Percentiles rank a stretch among this genome's conserved stretches.
phyloP scores from a whole-genome alignment of 1,140 invertebrate genomes.

The Lasioglossum baleicum region DNA sequence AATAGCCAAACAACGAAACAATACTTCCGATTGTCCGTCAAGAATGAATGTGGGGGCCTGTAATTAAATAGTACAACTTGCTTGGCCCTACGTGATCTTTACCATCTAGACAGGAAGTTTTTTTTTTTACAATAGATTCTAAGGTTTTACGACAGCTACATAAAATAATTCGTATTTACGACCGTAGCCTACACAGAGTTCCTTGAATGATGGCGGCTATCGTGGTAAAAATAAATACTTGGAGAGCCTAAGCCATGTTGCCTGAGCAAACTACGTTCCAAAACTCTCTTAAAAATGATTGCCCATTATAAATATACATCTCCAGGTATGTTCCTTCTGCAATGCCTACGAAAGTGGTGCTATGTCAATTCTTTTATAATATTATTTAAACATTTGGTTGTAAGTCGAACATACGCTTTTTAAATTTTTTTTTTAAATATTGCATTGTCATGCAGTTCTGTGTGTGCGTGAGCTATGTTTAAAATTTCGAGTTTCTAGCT shows the following conservation, averaged over 20 bases:
- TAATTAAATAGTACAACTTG: constrained; percentile 34
- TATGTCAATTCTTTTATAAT: too few species aligned
- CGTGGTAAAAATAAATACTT: constrained; percentile 2
- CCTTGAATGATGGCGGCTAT: constrained; percentile 1
- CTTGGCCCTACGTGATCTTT: neutral
- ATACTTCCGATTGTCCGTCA: constrained; percentile 16
- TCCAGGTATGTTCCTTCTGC: too few species aligned
- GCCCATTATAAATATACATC: too few species aligned
- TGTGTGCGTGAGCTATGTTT: too few species aligned
- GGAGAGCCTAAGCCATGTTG: neutral
- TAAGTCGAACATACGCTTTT: too few species aligned
- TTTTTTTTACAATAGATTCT: neutral
- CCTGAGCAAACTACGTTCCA: too few species aligned
- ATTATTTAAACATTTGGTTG: too few species aligned
- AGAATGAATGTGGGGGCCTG: neutral
- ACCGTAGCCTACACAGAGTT: constrained; percentile 26
- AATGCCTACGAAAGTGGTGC: too few species aligned
- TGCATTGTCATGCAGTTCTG: too few species aligned
- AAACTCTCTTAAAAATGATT: too few species aligned
- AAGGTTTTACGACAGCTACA: constrained; percentile 48
- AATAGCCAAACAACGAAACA: constrained; percentile 9
- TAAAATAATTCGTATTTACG: constrained; percentile 56
- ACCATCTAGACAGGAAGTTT: constrained; percentile 26
- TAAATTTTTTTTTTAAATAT: too few species aligned
- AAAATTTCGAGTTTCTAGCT: too few species aligned